Base-by-base conservation (phyloP, 1,140 invertebrate species). In the Brachionus plicatilis region DNA sequence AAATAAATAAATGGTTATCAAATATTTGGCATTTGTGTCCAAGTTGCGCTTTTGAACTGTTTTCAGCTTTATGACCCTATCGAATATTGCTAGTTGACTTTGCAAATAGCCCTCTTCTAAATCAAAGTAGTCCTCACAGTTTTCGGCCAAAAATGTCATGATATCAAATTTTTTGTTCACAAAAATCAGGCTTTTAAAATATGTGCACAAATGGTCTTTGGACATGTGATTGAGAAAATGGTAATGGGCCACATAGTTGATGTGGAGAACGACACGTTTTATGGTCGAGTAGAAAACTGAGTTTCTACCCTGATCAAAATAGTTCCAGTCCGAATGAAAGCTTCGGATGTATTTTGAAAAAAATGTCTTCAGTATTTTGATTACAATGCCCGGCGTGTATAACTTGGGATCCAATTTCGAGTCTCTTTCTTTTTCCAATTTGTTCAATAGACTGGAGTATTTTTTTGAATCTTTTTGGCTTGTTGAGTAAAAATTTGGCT, bases 1-100 rank as follows among this genome's bases (percentile, higher is more conserved):
- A 82, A 65, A 68, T 68, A 82, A 50, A 24, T 65, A 68, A 17
- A 82, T 65, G 12, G 53, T 82, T 14, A 82, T 68, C 20, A 82
- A 24, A 41, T 20, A 82, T 20, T 82, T 82, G 17, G n/a, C 27
- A 14, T 82, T 68, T 65, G 53, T 43, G 12, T 60, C 65, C n/a
- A 60, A 68, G 9, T 41, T 60, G 4, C 53, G 53, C 53, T 60
- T 60, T 60, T 60, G 53, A 60, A 60, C 53, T 60, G 53, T 65
- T 29, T 82, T 82, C 1, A 65, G 24, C 27, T 82, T 68, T 8
- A 65, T 82, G 11, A 68, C 12, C 43, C 17, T 60, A 41, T 82
- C 79, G 45, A 82, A 60, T 14, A 82, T 82, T 9, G 56, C 20
- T 11, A 65, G 53, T 37, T 82, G 79, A 60, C n/a, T 24, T 3